Evolutionary conservation across 2,797 vertebrate species (phyloP).

Genomic region (Allobates femoralis): DNA sequence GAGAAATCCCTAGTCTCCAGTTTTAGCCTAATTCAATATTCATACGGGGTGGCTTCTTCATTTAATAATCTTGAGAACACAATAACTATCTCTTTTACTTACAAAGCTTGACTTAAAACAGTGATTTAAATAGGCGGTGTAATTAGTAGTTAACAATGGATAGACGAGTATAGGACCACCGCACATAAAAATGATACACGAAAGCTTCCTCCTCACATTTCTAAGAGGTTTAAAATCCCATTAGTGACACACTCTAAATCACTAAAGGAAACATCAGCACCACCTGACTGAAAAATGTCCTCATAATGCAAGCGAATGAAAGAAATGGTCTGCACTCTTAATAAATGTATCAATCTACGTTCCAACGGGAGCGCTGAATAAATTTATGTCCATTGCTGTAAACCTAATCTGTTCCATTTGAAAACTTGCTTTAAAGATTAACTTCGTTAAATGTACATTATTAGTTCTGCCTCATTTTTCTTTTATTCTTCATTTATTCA

Average conservation of each 20-base stretch:
- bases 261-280: slow-evolving; percentile 47
- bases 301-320: slow-evolving; percentile 21
- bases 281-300: slow-evolving; percentile 28
- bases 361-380: background rate
- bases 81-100: slow-evolving; percentile 54
- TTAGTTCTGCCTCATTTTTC: slow-evolving; percentile 5
- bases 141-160: slow-evolving; percentile 56
- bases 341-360: slow-evolving; percentile 7
- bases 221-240: slow-evolving; percentile 60
- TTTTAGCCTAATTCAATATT: slow-evolving; percentile 46
- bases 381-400: slow-evolving; percentile 15
- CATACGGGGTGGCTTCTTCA: slow-evolving; percentile 53
- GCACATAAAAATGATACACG: slow-evolving; percentile 28
- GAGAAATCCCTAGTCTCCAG: slow-evolving; percentile 35
- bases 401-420: slow-evolving; percentile 1
- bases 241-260: slow-evolving; percentile 57
- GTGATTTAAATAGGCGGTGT: slow-evolving; percentile 49
- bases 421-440: slow-evolving; percentile 22
- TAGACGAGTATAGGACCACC: slow-evolving; percentile 26
- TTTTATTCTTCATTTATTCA: slow-evolving; percentile 5
- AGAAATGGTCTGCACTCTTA: background rate
- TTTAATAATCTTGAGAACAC: slow-evolving; percentile 44
- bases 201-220: slow-evolving; percentile 53
- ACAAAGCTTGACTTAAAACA: slow-evolving; percentile 44
- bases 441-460: background rate